These are phyloP conservation scores for Pan troglodytes DNA, from an alignment of 2,113 vertebrate genomes.

Conservation along the genomic window NHGRI_mPanTro3-v2.1_pri NC_072412.2:43581501-43582000, in stretches of 20 bases:
- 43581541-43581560: too few species aligned
- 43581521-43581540: too few species aligned
- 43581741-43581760: neutral
- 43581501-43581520: too few species aligned
- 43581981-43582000: neutral
- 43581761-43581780: constrained; percentile 10
- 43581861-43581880: constrained; percentile 2
- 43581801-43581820: neutral
- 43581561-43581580: too few species aligned
- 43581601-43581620: too few species aligned
- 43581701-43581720: neutral
- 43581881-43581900: neutral
- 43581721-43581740: neutral
- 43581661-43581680: neutral
- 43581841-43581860: neutral
- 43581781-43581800: neutral
- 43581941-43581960: constrained; percentile 5
- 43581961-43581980: neutral
- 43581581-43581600: too few species aligned
- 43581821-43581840: neutral
- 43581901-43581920: neutral
- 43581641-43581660: neutral
- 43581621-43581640: neutral
- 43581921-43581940: neutral
- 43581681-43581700: neutral